Base-by-base conservation (phyloP, 2,797 vertebrate genomes). In the Spondyliosoma cantharus region DNA sequence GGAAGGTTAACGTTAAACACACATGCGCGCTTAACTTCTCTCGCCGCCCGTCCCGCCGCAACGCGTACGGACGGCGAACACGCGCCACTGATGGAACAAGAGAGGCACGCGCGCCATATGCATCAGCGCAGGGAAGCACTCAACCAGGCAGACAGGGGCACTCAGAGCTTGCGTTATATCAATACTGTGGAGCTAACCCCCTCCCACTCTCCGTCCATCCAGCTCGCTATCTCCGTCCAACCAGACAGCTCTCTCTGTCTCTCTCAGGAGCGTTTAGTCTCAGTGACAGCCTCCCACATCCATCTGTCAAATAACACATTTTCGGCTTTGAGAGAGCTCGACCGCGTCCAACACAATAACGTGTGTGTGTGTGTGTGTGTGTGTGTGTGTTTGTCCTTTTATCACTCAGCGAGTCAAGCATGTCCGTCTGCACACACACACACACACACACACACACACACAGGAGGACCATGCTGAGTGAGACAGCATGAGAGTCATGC, bases 291-390 rank as follows among this genome's bases (percentile, higher is more conserved):
- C 94, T 93, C 95, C 95, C 93, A 96, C 95, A 85, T 92, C 93
- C 94, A 95, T 95, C 95, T 95, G 95, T 94, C 94, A 93, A 90
- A 93, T 85, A 84, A 88, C 87, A 91, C 89, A 91, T 90, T 91
- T 90, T 37, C 71, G 84, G 88, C 90, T 89, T 82, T 71, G 84
- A 80, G 87, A 86, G 86, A 83, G 78, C 87, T 90, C 67, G 66
- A 82, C 84, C 82, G 45, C 88, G 80, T 90, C 90, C 87, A 73
- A 37, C 92, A 93, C 84, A 72, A 82, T 83, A 75, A 74, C 80
- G 27, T 50, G 78, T 15, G n/a, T 72, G 60, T 58, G 46, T 63
- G 58, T 24, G 29, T 37, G 56, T 42, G 24, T 57, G n/a, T 50
- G 29, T 62, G 50, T 58, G 78, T 58, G 57, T 76, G 82, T 81